These are phyloP conservation scores for Drosophila mimetica DNA, from an alignment of 2,888 invertebrate species.

Conservation along the genomic window DNA sequence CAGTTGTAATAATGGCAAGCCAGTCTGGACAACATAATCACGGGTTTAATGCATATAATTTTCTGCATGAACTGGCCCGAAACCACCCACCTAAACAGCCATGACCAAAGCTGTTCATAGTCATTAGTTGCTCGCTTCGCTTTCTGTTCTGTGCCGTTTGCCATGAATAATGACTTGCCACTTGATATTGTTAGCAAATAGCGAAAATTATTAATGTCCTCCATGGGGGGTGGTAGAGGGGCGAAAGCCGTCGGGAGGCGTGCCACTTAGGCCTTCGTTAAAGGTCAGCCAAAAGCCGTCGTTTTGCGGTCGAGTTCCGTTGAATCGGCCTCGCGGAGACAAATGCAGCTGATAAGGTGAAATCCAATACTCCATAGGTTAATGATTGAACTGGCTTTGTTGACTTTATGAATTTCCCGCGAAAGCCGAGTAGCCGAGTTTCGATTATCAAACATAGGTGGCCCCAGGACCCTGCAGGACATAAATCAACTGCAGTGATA, in stretches of 20 bases:
- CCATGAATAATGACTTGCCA: constrained; percentile 74
- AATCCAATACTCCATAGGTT: not conserved
- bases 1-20: constrained; percentile 65
- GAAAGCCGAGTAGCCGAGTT: not conserved
- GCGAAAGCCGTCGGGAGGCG: constrained; percentile 1
- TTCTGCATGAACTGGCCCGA: constrained; percentile 72
- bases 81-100: constrained; percentile 39
- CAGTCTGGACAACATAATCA: constrained; percentile 74
- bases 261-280: constrained; percentile 10
- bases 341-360: constrained; percentile 1
- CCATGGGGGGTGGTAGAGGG: constrained; percentile 1
- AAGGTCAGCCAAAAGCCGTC: constrained; percentile 26
- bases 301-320: not conserved
- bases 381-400: not conserved
- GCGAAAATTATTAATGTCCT: constrained; percentile 68
- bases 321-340: not conserved
- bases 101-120: constrained; percentile 64
- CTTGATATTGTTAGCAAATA: constrained; percentile 74
- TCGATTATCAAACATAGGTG: not conserved
- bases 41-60: constrained; percentile 78
- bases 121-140: constrained; percentile 62
- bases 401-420: not conserved
- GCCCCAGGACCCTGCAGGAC: not conserved
- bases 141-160: constrained; percentile 35
- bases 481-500: constrained; percentile 37